phyloP scores from a whole-genome alignment of 2,113 vertebrate genomes.

The Brachyistius frenatus region DNA sequence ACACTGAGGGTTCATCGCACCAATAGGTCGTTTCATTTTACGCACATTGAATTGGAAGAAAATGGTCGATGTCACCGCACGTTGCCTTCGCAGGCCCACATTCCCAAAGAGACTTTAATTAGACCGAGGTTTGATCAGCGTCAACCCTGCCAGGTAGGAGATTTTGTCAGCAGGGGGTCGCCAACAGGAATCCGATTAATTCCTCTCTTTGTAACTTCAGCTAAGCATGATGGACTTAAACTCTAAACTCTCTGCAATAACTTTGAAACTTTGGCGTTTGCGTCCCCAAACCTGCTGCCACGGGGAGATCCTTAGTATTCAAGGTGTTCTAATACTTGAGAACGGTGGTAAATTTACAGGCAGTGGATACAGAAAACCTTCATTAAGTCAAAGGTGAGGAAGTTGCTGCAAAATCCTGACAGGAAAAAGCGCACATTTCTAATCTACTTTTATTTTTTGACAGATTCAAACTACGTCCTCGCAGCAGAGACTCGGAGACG shows the following conservation, averaged over 20 bases:
- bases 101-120: neutral
- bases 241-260: neutral
- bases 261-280: slow-evolving; percentile 25
- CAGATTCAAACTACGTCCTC: neutral
- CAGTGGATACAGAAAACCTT: neutral
- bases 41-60: too few relatives aligned
- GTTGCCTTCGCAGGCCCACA: neutral
- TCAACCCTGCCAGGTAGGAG: slow-evolving; percentile 47
- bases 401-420: neutral
- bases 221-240: slow-evolving; percentile 61
- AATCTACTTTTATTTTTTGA: slow-evolving; percentile 2
- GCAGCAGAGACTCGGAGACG: neutral
- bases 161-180: slow-evolving; percentile 66
- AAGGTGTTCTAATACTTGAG: too few relatives aligned
- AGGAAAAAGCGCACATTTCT: too few relatives aligned
- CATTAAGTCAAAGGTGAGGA: slow-evolving; percentile 1
- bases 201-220: neutral
- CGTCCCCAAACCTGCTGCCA: slow-evolving; percentile 28
- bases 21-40: too few relatives aligned
- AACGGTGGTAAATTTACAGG: neutral
- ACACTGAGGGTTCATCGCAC: too few relatives aligned
- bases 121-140: slow-evolving; percentile 27
- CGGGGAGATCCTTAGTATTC: too few relatives aligned
- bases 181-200: slow-evolving; percentile 61
- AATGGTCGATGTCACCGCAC: neutral